Evolutionary conservation across 2,113 vertebrate genomes (phyloP).

Genomic region (Pteropus alecto): DNA sequence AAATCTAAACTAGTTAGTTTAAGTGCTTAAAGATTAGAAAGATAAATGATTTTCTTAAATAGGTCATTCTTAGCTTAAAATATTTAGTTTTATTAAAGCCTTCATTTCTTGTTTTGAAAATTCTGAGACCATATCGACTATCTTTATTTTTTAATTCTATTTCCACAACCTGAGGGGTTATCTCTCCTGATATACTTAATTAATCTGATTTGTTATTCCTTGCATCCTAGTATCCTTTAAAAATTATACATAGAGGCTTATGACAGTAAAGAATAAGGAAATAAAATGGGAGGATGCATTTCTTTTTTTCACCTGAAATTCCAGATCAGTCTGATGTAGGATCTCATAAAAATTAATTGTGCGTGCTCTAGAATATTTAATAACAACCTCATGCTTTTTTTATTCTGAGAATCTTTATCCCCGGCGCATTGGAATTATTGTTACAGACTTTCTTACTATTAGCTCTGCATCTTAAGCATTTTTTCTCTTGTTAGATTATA

Average conservation of each 20-base stretch:
- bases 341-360: slow-evolving; percentile 2
- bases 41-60: slow-evolving; percentile 64
- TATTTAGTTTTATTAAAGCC: slow-evolving; percentile 24
- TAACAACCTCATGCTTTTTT: neutral
- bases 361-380: neutral
- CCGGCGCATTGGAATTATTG: neutral
- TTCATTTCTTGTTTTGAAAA: slow-evolving; percentile 33
- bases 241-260: neutral
- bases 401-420: neutral
- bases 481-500: neutral
- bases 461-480: neutral
- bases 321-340: neutral
- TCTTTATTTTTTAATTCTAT: slow-evolving; percentile 1
- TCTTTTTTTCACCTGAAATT: neutral
- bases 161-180: neutral
- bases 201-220: neutral
- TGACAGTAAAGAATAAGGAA: neutral
- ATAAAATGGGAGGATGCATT: neutral
- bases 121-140: neutral
- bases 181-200: neutral
- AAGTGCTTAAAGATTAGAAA: slow-evolving; percentile 60
- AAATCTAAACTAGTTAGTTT: slow-evolving; percentile 29
- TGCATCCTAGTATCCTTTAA: neutral
- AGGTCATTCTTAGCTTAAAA: slow-evolving; percentile 55
- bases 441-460: neutral